phyloP scores from a whole-genome alignment of 2,888 invertebrate species.

The Papilio demoleus region DNA sequence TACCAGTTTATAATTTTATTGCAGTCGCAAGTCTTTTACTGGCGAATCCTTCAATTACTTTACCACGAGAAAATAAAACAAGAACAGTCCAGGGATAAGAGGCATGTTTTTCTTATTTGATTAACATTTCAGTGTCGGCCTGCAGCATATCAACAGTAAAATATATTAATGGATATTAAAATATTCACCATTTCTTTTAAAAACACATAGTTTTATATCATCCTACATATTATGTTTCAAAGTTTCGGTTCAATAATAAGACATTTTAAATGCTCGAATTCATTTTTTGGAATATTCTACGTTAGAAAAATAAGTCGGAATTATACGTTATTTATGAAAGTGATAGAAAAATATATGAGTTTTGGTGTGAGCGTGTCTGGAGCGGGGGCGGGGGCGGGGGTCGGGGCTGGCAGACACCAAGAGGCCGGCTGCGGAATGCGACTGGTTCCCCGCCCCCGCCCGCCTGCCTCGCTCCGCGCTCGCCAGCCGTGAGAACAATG shows the following conservation, averaged over 20 bases:
- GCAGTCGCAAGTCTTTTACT: conserved; percentile 57
- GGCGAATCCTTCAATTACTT: conserved; percentile 51
- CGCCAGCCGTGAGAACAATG: conserved; percentile 55
- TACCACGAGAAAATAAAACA: conserved; percentile 41
- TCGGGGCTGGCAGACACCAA: conserved; percentile 49
- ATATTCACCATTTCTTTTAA: conserved; percentile 17
- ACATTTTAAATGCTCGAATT: background rate
- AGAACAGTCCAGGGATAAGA: conserved; percentile 36
- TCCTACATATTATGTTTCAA: background rate
- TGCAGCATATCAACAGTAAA: conserved; percentile 14
- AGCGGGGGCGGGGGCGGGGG: background rate
- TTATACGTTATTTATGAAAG: conserved; percentile 28
- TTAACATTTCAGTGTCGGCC: conserved; percentile 36
- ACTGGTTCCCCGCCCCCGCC: conserved; percentile 55
- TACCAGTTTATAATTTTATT: conserved; percentile 64
- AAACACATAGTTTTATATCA: background rate
- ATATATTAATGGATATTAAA: conserved; percentile 22
- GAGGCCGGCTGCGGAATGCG: conserved; percentile 56
- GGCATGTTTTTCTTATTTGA: conserved; percentile 37
- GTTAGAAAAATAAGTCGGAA: conserved; percentile 4
- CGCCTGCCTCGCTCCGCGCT: conserved; percentile 45
- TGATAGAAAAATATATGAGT: conserved; percentile 41
- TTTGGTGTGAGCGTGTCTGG: conserved; percentile 45
- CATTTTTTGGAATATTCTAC: background rate
- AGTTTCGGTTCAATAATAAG: background rate